These are phyloP conservation scores for Drosophila melanosoma DNA, from an alignment of 2,888 invertebrate species.

Conservation along the genomic window DNA sequence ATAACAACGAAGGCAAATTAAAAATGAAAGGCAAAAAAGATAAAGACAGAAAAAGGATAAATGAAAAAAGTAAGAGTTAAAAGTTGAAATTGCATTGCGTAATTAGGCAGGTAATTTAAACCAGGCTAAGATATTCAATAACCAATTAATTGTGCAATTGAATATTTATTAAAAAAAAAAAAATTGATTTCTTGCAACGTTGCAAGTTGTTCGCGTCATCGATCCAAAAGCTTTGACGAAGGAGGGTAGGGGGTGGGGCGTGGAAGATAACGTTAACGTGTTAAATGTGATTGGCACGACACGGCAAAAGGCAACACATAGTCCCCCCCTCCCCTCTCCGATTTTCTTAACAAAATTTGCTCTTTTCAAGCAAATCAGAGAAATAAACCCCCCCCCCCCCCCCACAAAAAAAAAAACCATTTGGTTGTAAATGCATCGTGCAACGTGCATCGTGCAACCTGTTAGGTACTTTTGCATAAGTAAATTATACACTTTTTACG, in stretches of 20 bases:
- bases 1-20: not conserved
- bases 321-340: not conserved
- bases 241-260: not conserved
- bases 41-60: not conserved
- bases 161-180: not conserved
- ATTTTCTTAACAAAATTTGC: too few relatives aligned
- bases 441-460: not conserved
- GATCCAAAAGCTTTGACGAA: constrained; percentile 26
- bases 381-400: too few relatives aligned
- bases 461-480: not conserved
- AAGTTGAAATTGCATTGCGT: not conserved
- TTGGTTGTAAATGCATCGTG: not conserved
- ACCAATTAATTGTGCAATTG: not conserved
- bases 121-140: not conserved
- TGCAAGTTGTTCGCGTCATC: constrained; percentile 11
- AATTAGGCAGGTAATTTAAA: constrained; percentile 7
- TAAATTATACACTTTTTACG: not conserved
- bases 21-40: not conserved
- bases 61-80: not conserved
- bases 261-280: constrained; percentile 60
- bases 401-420: too few relatives aligned
- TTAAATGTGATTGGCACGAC: constrained; percentile 67
- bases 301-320: constrained; percentile 35
- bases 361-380: too few relatives aligned
- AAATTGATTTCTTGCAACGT: not conserved